phyloP scores from a whole-genome alignment of 1,140 invertebrate species.

The Drosophila persimilis region DNA sequence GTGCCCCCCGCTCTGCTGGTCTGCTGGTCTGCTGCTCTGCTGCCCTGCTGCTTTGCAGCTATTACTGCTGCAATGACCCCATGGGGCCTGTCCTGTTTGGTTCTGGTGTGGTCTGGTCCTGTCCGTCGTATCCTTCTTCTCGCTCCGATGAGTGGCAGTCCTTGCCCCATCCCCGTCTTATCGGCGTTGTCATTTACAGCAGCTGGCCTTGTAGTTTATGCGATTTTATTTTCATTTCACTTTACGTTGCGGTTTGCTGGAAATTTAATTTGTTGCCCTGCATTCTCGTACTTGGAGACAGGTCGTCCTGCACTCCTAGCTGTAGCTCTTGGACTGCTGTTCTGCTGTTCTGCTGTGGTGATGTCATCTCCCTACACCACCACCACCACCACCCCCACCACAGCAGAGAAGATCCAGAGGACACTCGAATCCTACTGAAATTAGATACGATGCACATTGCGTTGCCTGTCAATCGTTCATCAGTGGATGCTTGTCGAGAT shows the following conservation, averaged over 20 bases:
- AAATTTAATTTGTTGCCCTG: slow-evolving; percentile 62
- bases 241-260: slow-evolving; percentile 63
- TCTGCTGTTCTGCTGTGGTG: slow-evolving; percentile 1
- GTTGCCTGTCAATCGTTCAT: too few relatives aligned
- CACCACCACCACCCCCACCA: too few relatives aligned
- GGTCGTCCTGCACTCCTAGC: not conserved
- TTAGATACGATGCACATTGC: too few relatives aligned
- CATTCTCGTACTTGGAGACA: slow-evolving; percentile 13
- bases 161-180: slow-evolving; percentile 28
- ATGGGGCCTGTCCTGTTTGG: slow-evolving; percentile 38
- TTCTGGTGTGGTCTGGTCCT: not conserved
- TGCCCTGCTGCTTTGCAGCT: slow-evolving; percentile 10
- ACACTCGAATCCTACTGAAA: too few relatives aligned
- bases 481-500: too few relatives aligned
- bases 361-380: too few relatives aligned
- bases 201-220: slow-evolving; percentile 53
- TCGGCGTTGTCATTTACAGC: slow-evolving; percentile 65
- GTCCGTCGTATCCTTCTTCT: not conserved
- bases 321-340: not conserved
- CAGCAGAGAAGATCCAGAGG: too few relatives aligned
- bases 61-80: slow-evolving; percentile 43
- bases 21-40: slow-evolving; percentile 23
- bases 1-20: slow-evolving; percentile 26
- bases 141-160: not conserved
- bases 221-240: slow-evolving; percentile 69